These are phyloP conservation scores for Drosophila mauritiana DNA, from an alignment of 1,140 invertebrate genomes.

Conservation along the genomic window DNA sequence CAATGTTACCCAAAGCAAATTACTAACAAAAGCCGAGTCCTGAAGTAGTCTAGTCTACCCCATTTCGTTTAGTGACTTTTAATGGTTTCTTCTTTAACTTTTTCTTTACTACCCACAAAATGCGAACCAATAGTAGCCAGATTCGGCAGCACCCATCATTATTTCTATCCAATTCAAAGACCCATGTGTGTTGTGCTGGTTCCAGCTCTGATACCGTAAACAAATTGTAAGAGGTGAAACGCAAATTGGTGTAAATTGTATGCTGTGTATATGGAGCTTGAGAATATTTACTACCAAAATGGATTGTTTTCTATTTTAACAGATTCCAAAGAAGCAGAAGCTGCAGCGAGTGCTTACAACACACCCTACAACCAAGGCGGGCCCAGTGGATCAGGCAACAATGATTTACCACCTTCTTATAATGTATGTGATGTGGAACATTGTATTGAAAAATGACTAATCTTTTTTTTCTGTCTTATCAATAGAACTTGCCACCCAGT, in stretches of 20 bases:
- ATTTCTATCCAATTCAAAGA: constrained; percentile 75
- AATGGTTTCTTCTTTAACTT: constrained; percentile 49
- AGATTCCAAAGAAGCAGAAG: constrained; percentile 95
- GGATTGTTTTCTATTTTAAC: constrained; percentile 38
- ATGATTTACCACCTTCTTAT: constrained; percentile 93
- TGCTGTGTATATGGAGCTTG: too few species aligned
- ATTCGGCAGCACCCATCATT: constrained; percentile 79
- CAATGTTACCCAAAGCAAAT: constrained; percentile 20
- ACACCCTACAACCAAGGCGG: constrained; percentile 78
- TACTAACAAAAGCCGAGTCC: constrained; percentile 74
- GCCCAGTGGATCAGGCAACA: constrained; percentile 85
- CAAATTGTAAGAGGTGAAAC: constrained; percentile 51
- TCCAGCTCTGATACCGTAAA: constrained; percentile 68
- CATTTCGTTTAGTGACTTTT: constrained; percentile 50
- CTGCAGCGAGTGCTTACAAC: constrained; percentile 94
- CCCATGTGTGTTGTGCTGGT: constrained; percentile 68
- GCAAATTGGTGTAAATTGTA: background rate
- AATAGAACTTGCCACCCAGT: constrained; percentile 90
- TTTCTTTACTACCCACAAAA: constrained; percentile 37
- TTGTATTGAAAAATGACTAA: background rate
- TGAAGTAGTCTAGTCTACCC: constrained; percentile 8
- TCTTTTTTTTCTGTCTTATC: background rate
- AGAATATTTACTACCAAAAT: background rate
- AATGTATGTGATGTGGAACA: constrained; percentile 88
- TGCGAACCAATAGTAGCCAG: constrained; percentile 67